phyloP scores from a whole-genome alignment of 2,797 vertebrate genomes.

The Avahi laniger region DNA sequence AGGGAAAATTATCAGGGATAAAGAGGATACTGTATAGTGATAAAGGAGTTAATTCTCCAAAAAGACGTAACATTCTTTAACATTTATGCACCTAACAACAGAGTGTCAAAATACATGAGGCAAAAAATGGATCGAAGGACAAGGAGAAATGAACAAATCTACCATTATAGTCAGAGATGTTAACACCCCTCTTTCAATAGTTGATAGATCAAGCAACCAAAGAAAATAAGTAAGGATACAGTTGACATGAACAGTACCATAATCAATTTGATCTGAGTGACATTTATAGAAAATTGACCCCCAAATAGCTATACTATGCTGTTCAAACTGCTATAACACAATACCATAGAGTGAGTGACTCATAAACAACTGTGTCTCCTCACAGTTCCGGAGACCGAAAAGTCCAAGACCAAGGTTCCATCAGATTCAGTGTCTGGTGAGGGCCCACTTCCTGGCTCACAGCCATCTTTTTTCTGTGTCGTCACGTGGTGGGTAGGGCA shows the following conservation, averaged over 20 bases:
- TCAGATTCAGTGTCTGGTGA: not conserved
- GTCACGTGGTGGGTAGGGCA: not conserved
- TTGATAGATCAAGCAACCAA: not conserved
- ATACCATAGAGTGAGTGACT: not conserved
- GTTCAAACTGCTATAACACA: not conserved
- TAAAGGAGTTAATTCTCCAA: not conserved
- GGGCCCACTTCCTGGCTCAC: not conserved
- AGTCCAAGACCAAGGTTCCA: not conserved
- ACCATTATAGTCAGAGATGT: not conserved
- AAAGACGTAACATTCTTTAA: not conserved
- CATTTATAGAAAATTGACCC: not conserved
- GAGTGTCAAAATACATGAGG: not conserved
- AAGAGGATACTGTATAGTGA: not conserved
- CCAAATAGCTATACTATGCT: not conserved
- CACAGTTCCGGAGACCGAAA: not conserved
- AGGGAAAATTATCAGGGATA: not conserved
- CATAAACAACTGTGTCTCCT: not conserved
- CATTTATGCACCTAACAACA: not conserved
- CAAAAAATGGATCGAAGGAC: not conserved
- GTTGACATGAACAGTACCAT: not conserved
- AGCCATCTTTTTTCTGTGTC: not conserved
- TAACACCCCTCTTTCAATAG: not conserved
- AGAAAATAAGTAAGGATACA: not conserved
- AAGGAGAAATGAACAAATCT: slow-evolving; percentile 4
- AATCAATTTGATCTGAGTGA: not conserved